Base-by-base conservation (phyloP, 2,888 invertebrate genomes). In the Parnassius apollo region DNA sequence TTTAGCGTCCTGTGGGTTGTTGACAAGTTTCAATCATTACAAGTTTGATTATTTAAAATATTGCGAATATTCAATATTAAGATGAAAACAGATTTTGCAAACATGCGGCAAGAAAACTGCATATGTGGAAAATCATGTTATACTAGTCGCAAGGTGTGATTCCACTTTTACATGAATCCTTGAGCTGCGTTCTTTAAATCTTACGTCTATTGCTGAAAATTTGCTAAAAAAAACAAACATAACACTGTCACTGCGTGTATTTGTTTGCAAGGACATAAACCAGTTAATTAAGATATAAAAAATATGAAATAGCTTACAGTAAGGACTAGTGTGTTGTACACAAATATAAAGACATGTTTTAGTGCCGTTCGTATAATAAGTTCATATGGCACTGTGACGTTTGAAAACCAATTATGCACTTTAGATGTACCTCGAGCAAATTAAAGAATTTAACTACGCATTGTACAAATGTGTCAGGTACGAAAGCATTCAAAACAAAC, bases 191-290 rank as follows among this genome's bases (percentile, higher is more conserved):
- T 35, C 44, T 57, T 54, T 10, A 54, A 35, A 54, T 35, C 35
- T 59, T 62, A 62, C 22, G 44, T 49, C 42, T 58, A 54, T 11
- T 42, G 57, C 46, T 25, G 18, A 44, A 58, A 49, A 58, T 44
- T 49, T 54, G 18, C 53, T 45, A 50, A 59, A 51, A 55, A 59
- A 58, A 59, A 45, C 42, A 58, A 25, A 59, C 10, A 59, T 42
- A 51, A 56, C 45, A 51, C 25, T 48, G 57, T 77, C 75, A 81
- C 78, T 74, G 57, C 57, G 53, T 62, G 53, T 35, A 35, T 35
- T 35, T 7, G 35, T 35, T 35, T 35, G 7, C 35, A 35, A 35
- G 7, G 35, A 35, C 35, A 35, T 35, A 35, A 51, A 13, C 45
- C 49, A 51, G 22, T 56, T 44, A 42, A 7, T 10, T 53, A 11